These are phyloP conservation scores for Sebastes dallii DNA, from an alignment of 2,797 vertebrate species.

Conservation along the genomic window DNA sequence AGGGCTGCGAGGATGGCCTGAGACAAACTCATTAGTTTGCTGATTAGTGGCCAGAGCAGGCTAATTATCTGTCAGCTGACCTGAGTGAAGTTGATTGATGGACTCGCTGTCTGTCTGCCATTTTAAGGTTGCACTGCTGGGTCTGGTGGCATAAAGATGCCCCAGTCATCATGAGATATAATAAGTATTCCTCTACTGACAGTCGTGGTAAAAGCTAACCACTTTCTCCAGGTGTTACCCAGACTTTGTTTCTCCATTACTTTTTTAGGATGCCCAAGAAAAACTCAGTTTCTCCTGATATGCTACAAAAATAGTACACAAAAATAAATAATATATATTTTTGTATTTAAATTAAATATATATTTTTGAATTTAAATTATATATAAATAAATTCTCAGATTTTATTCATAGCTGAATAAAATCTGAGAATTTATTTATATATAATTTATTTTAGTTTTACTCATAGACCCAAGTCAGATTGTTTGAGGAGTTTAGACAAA, in stretches of 20 bases:
- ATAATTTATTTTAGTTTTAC: neutral
- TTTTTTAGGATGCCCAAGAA: neutral
- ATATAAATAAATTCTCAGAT: no score
- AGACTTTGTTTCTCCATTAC: neutral
- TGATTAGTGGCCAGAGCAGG: constrained; percentile 20
- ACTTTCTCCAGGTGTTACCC: neutral
- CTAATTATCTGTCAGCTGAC: constrained; percentile 41
- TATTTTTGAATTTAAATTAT: no score
- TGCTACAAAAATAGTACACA: neutral
- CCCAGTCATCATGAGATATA: neutral
- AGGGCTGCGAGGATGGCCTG: neutral
- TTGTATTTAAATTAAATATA: no score
- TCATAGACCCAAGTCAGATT: neutral
- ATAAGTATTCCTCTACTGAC: neutral
- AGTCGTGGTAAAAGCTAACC: neutral
- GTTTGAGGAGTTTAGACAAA: neutral
- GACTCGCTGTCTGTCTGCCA: neutral
- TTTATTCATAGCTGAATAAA: neutral
- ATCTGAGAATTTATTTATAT: neutral
- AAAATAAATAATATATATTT: no score
- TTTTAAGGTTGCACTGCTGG: neutral
- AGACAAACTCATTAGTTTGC: neutral
- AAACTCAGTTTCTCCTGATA: neutral
- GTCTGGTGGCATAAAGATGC: neutral
- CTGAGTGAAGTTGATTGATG: neutral